Conservation (phyloP, 2,888 invertebrate species). For the Hyles lineata region DNA sequence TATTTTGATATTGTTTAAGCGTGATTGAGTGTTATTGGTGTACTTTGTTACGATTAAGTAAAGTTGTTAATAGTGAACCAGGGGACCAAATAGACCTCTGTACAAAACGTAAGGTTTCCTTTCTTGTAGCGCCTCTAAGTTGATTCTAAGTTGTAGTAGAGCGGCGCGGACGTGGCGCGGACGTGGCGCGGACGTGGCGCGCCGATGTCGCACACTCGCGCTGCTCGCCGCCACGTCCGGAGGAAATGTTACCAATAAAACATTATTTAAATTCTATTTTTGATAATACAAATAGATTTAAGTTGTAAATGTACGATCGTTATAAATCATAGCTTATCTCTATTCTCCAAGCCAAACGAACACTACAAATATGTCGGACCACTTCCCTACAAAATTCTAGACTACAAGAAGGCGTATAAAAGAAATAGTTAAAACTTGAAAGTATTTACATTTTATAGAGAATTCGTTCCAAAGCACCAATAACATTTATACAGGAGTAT, state of each 20-base stretch:
- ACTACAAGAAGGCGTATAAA: neutral
- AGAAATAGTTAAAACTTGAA: conserved; percentile 9
- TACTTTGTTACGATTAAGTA: conserved; percentile 44
- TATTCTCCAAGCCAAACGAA: neutral
- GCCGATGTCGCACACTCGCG: neutral
- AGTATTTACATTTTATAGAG: conserved; percentile 6
- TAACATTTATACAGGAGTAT: conserved; percentile 38
- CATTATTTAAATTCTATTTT: conserved; percentile 24
- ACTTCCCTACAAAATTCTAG: conserved; percentile 1
- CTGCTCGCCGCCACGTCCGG: neutral
- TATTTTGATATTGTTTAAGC: conserved; percentile 46
- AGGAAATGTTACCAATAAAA: conserved; percentile 8
- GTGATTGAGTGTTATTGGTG: conserved; percentile 51
- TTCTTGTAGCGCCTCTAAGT: conserved; percentile 25
- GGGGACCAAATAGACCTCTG: conserved; percentile 60
- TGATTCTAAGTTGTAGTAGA: neutral
- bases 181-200: neutral
- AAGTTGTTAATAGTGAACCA: conserved; percentile 37
- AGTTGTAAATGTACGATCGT: conserved; percentile 16
- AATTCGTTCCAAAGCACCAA: conserved; percentile 55
- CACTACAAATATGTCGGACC: conserved; percentile 12
- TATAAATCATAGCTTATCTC: neutral
- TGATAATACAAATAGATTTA: conserved; percentile 26
- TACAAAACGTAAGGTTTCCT: conserved; percentile 37
- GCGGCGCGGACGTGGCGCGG: neutral